phyloP scores from a whole-genome alignment of 2,888 invertebrate species.

The Microctonus hyperodae region DNA sequence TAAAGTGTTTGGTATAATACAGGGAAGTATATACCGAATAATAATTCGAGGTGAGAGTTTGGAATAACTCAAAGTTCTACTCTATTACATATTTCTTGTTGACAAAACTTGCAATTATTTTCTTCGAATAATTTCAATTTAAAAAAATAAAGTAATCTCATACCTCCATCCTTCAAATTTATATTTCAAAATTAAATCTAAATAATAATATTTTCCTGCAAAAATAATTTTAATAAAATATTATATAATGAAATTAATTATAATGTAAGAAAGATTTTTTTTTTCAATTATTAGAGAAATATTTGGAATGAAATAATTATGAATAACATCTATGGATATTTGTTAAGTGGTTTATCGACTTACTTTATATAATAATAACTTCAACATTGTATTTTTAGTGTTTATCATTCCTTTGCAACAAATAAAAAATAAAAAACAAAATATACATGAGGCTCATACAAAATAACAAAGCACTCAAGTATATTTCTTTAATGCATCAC shows the following conservation, averaged over 20 bases:
- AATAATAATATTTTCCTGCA: too few relatives aligned
- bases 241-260: too few relatives aligned
- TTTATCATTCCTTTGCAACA: slow-evolving; percentile 37
- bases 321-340: not conserved
- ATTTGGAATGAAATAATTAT: not conserved
- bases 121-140: too few relatives aligned
- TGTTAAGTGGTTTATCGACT: slow-evolving; percentile 20
- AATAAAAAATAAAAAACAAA: slow-evolving; percentile 10
- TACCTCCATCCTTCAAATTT: too few relatives aligned
- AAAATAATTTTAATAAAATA: too few relatives aligned
- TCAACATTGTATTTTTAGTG: slow-evolving; percentile 47
- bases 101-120: too few relatives aligned
- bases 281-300: not conserved
- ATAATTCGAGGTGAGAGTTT: not conserved
- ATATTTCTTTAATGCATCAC: slow-evolving; percentile 4
- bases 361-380: slow-evolving; percentile 43
- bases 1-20: not conserved
- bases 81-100: too few relatives aligned
- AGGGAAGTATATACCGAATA: not conserved
- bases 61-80: not conserved
- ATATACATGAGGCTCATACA: slow-evolving; percentile 1
- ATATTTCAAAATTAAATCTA: too few relatives aligned
- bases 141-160: too few relatives aligned
- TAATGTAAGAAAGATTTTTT: not conserved
- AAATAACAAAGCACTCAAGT: slow-evolving; percentile 10